These are phyloP conservation scores for Actinostola sp. DNA, from an alignment of 92 coral and sea anemone species.

Conservation along the genomic window DNA sequence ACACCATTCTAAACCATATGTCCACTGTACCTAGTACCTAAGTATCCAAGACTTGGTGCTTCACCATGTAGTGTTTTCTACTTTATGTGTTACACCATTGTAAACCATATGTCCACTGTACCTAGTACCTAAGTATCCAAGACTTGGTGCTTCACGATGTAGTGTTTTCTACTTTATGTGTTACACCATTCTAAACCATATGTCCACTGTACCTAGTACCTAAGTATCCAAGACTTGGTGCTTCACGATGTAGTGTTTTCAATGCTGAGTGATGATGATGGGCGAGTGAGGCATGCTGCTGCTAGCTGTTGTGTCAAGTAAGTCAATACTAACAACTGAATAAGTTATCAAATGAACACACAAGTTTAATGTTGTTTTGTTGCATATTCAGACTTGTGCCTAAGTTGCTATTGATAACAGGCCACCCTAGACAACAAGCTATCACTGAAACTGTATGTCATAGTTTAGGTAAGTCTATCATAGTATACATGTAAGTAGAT, in stretches of 20 bases:
- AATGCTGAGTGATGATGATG: constrained; percentile 84
- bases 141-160: constrained; percentile 56
- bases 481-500: too few relatives aligned
- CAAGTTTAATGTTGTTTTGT: background rate
- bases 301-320: constrained; percentile 86
- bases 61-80: constrained; percentile 65
- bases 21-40: constrained; percentile 23
- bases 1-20: background rate
- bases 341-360: background rate
- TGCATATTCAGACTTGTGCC: constrained; percentile 47
- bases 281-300: constrained; percentile 91
- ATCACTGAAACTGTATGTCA: constrained; percentile 10
- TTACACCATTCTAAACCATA: background rate
- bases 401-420: constrained; percentile 24
- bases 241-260: constrained; percentile 68
- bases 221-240: constrained; percentile 67
- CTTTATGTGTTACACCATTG: background rate
- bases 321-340: constrained; percentile 1
- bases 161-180: background rate
- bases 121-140: constrained; percentile 64
- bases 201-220: constrained; percentile 24
- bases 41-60: constrained; percentile 72
- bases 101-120: background rate
- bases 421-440: constrained; percentile 23
- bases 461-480: constrained; percentile 9